These are phyloP conservation scores for Xiphophorus maculatus DNA, from an alignment of 2,113 vertebrate genomes.

Conservation along the genomic window DNA sequence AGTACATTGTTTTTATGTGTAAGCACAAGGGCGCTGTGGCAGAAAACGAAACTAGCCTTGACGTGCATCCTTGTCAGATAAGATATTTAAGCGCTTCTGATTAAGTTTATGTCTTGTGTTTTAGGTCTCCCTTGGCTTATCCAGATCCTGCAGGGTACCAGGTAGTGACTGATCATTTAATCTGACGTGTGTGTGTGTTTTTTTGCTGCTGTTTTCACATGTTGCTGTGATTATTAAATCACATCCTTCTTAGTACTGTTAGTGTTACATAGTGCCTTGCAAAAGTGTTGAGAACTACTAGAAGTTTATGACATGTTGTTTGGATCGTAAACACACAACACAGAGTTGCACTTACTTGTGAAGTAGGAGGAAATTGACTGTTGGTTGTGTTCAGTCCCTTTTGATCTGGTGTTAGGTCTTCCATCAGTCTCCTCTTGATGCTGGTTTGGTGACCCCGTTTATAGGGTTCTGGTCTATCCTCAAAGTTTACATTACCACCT, in stretches of 20 bases:
- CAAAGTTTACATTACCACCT: no score
- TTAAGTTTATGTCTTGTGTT: conserved; percentile 24
- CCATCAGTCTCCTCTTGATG: no score
- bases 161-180: conserved; percentile 72
- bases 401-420: no score
- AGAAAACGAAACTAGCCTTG: conserved; percentile 30
- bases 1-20: conserved; percentile 49
- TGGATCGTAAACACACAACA: neutral
- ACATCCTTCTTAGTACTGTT: no score
- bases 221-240: no score
- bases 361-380: neutral
- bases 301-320: neutral
- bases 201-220: neutral
- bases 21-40: neutral
- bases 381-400: no score
- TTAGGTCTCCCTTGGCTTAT: conserved; percentile 89
- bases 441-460: no score
- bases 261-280: neutral
- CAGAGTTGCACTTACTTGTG: neutral
- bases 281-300: neutral
- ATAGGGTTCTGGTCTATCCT: no score
- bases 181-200: neutral
- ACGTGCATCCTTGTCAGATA: neutral
- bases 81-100: neutral
- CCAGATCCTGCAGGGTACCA: conserved; percentile 87